Evolutionary conservation across 2,113 vertebrate species (phyloP), one percentile per base, ranked within the genome.

Genomic region (Mustela lutreola): DNA sequence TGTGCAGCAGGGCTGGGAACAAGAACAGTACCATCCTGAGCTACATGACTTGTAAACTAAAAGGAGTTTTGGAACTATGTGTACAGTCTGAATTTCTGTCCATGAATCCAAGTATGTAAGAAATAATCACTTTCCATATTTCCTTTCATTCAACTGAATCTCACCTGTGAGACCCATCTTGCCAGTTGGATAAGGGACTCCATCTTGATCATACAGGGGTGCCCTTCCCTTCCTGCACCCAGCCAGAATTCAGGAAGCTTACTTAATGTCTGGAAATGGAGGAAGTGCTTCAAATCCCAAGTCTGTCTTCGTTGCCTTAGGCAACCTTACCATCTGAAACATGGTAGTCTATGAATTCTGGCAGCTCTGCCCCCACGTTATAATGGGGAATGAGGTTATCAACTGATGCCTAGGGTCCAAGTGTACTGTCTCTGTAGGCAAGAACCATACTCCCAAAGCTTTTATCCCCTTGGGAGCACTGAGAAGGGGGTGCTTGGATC

Each of bases 201-300:
- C 39, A 28, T 78, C 53, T 60, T 82, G 24, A 18, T 96, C 63
- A 42, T 58, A 22, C 21, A 39, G 7, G 33, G 7, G 3, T 31
- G 2, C 33, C 26, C 39, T 90, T 73, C 24, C 36, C 80, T 75
- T 91, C 5, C 56, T 81, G 16, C 1, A 94, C 63, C 39, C n/a
- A n/a, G 24, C 31, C 73, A 93, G 71, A 96, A 90, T 76, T 62
- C 63, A 50, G 56, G 62, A 96, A 78, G 45, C n/a, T 97, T 60
- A 28, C 21, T 26, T 80, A 18, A 53, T 80, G 19, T 33, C 21
- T 84, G 45, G 45, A 71, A 90, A 87, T 36, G n/a, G 50, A 28
- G 6, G 7, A 83, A 96, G 78, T 39, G 5, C 62, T 15, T 94
- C 63, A 60, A 24, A 5, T 91, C 62, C 62, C 42, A 28, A 4